Evolutionary conservation across 2,888 invertebrate species (phyloP).

Genomic region (Pherbina coryleti): DNA sequence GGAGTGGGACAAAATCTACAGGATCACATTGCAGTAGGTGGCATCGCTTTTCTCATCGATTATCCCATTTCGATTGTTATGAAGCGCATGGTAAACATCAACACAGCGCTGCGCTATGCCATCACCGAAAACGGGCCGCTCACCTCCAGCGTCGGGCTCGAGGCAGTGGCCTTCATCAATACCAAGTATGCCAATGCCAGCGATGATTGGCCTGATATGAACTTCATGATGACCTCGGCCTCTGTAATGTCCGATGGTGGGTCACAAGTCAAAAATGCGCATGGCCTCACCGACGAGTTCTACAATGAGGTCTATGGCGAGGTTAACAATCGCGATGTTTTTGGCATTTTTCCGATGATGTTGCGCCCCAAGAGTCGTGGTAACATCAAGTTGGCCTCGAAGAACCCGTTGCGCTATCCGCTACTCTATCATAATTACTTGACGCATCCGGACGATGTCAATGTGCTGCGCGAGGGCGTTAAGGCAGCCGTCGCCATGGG

Average conservation of each 20-base stretch:
- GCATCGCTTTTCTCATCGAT: conserved; percentile 84
- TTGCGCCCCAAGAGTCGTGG: conserved; percentile 90
- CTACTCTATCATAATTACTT: conserved; percentile 92
- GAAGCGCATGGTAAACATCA: conserved; percentile 84
- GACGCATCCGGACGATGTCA: conserved; percentile 86
- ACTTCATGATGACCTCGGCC: conserved; percentile 89
- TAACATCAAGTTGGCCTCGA: conserved; percentile 78
- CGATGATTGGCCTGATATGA: conserved; percentile 93
- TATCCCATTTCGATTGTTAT: conserved; percentile 84
- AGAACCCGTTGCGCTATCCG: conserved; percentile 84
- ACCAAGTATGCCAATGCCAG: conserved; percentile 89
- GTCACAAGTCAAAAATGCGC: conserved; percentile 82
- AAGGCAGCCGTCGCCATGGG: conserved; percentile 87
- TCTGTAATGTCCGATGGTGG: conserved; percentile 89
- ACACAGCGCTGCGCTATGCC: conserved; percentile 86
- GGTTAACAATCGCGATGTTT: conserved; percentile 81
- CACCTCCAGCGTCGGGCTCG: conserved; percentile 88
- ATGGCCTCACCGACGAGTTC: conserved; percentile 85
- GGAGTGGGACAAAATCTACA: conserved; percentile 90
- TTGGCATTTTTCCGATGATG: conserved; percentile 90
- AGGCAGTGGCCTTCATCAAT: conserved; percentile 88
- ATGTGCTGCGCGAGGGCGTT: conserved; percentile 86
- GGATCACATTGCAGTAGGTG: conserved; percentile 91
- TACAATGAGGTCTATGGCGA: conserved; percentile 81
- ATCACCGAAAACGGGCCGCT: conserved; percentile 88